A percentile compares a stretch with the other conserved stretches of the same genome.
phyloP scores from a whole-genome alignment of 2,113 vertebrate genomes.

The Gila orcuttii region DNA sequence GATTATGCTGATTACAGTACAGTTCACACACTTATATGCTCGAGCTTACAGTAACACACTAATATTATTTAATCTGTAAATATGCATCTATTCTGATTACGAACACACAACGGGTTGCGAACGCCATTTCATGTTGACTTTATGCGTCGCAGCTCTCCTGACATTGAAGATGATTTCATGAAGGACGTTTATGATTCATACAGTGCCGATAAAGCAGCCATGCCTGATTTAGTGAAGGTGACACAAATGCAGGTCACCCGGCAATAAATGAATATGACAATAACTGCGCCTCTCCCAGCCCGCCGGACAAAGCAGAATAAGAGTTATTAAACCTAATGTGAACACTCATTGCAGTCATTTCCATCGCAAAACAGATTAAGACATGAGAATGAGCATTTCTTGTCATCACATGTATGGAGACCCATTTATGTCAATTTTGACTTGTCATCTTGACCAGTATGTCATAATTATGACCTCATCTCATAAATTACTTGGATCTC shows the following conservation, averaged over 20 bases:
- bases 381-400: too few relatives aligned
- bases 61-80: background rate
- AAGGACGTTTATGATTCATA: background rate
- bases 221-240: background rate
- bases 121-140: background rate
- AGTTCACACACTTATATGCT: background rate
- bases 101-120: background rate
- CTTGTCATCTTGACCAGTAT: too few relatives aligned
- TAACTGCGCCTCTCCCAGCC: background rate
- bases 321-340: background rate
- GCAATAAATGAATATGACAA: background rate
- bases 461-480: too few relatives aligned
- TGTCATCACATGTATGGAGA: too few relatives aligned
- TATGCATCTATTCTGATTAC: too few relatives aligned
- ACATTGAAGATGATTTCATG: background rate
- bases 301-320: background rate
- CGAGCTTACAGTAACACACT: background rate
- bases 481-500: too few relatives aligned
- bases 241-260: background rate
- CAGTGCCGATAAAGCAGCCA: background rate
- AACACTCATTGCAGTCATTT: background rate
- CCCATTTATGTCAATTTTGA: too few relatives aligned
- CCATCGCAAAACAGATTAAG: background rate
- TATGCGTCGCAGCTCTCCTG: background rate
- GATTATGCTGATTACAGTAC: background rate